Base-by-base conservation (phyloP, 2,113 vertebrate species). In the Genyomyrus donnyi region DNA sequence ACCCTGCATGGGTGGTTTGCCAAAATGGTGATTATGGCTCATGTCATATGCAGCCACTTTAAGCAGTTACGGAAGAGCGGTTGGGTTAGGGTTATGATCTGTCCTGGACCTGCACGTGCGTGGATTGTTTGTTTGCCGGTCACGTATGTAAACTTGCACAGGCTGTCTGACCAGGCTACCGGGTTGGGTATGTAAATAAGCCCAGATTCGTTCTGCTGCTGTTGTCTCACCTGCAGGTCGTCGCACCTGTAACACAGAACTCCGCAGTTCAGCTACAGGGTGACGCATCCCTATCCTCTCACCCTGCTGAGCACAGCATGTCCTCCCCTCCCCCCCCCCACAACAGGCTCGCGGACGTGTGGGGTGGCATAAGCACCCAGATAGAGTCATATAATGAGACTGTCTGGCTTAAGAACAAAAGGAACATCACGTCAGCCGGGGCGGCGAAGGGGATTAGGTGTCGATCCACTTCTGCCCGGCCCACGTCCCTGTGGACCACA, bases 341-440 rank as follows among this genome's bases (percentile, higher is more conserved):
- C 31, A 77, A 77, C 11, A 11, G 56, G 24, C 52, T 21, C 48
- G 80, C 66, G 31, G 19, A 31, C 62, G 24, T 9, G 6, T 24
- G 17, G 35, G 27, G 88, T 45, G 5, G 66, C 92, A 89, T 70
- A 45, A 80, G 62, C 9, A 56, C 53, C 52, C 89, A 88, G 89
- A 93, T 91, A 90, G 90, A 91, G 92, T 48, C 90, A 74, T 89
- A 91, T 92, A 93, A 93, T 91, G 35, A 84, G 91, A 93, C 89
- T 93, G 93, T 90, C 0, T 17, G 92, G 95, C 93, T 95, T 94
- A 93, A 94, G 94, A 96, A 95, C 94, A 96, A 95, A 96, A 93
- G 94, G 90, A 95, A 91, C 91, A 91, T 92, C 92, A 86, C 84
- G 92, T 39, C 91, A 93, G 94, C 91, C 90, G 48, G 56, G 35